These are phyloP conservation scores for Papilio demoleus DNA, from an alignment of 2,888 invertebrate genomes.

Conservation along the genomic window DNA sequence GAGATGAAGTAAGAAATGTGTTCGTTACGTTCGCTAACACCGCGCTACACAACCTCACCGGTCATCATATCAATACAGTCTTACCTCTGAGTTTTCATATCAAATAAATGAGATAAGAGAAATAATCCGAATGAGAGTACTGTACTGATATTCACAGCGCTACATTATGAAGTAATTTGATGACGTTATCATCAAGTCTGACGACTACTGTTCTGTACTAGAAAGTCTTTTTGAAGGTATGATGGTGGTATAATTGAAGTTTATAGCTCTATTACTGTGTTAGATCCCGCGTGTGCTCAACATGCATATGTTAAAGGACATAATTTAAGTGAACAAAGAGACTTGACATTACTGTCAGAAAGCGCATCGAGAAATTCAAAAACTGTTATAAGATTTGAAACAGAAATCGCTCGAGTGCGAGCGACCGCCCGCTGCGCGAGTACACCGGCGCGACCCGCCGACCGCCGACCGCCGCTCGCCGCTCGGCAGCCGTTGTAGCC, in stretches of 20 bases:
- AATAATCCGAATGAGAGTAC: neutral
- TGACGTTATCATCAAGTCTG: too few relatives aligned
- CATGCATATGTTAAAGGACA: neutral
- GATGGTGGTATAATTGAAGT: neutral
- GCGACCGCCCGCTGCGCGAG: slow-evolving; percentile 35
- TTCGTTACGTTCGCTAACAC: neutral
- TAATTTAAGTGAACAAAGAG: neutral
- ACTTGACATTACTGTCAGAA: slow-evolving; percentile 11
- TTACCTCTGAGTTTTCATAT: neutral
- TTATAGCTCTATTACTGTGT: too few relatives aligned
- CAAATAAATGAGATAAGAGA: neutral
- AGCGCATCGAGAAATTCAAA: slow-evolving; percentile 20
- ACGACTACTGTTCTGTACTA: too few relatives aligned
- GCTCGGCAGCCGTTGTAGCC: neutral
- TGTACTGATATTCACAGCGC: neutral
- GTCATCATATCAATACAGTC: neutral
- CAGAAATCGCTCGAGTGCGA: slow-evolving; percentile 25
- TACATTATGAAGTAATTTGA: too few relatives aligned
- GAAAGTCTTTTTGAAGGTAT: too few relatives aligned
- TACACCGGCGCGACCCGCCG: too few relatives aligned
- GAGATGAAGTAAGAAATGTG: neutral
- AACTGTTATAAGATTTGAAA: slow-evolving; percentile 34
- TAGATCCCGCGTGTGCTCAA: neutral
- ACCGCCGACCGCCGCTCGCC: too few relatives aligned
- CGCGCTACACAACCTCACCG: neutral